Evolutionary conservation across 64 coral and sea anemone species (phyloP), one percentile per base, ranked within the genome.

Genomic region (Actinia tenebrosa): DNA sequence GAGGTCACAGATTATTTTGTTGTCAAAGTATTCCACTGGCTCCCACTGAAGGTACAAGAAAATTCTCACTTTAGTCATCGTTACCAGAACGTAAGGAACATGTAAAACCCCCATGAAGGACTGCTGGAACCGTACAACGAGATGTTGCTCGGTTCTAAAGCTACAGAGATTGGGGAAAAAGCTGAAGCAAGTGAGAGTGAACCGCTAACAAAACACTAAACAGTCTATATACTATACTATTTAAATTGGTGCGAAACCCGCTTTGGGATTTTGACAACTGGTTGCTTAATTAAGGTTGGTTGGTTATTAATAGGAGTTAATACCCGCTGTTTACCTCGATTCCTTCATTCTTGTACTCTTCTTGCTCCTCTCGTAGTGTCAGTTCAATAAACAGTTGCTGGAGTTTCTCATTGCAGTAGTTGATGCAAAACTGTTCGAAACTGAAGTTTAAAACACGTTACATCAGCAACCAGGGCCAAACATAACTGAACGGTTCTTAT

Each of bases 351-450:
- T 58, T 89, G 84, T 98, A 98, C 64, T 98, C 95, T 4, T 98
- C 89, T 63, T 98, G 95, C 89, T 98, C 95, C 0, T 92, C 92
- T 59, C 93, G 94, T 53, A 98, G 87, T 18, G 95, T 98, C 17
- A 98, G 44, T 84, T 98, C 95, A 26, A 98, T 98, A 44, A 98
- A 98, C 0, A 98, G 80, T 60, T 98, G 95, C 23, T 98, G 95
- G 18, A 98, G 92, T 87, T 98, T 98, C 79, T 98, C 95, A 43
- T 98, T 98, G 18, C 95, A 98, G 59, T 91, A 98, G 62, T 98
- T 98, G 80, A 98, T 98, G 60, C 95, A 98, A 66, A 98, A 98
- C 80, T 98, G 95, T 45, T 98, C 95, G 83, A 98, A 98, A 87
- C 95, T 98, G 23, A 85, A 85, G 50, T 62, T 53, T 45, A 80